Base-by-base conservation (phyloP, 2,797 vertebrate species). In the Schizopygopsis pylzovi region DNA sequence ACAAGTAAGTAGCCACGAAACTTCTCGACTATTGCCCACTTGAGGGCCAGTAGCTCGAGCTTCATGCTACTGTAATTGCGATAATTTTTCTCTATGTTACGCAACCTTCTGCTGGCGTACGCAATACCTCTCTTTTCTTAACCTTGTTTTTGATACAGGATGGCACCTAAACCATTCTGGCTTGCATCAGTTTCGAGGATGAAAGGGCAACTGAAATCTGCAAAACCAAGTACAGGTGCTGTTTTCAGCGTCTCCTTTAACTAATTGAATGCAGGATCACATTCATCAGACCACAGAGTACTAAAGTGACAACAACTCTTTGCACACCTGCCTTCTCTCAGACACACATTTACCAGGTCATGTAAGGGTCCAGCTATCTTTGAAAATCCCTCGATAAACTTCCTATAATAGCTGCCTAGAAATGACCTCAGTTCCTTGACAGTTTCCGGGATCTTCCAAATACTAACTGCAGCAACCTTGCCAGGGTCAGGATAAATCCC, bases 401-500 rank as follows among this genome's bases (percentile, higher is more conserved):
- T 6, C 9, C 83, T 67, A 15, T 78, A 84, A 33, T 33, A 33
- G 22, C 25, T 65, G 12, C 49, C 75, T 4, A 84, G 45, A 25
- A 67, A 77, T 6, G 12, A 78, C n/a, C 61, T 78, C 20, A 85
- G 12, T 12, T 68, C 47, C 13, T 71, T 79, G 3, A 79, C 0
- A 3, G 47, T 79, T 11, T 28, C 15, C 28, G 49, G 45, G 3
- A n/a, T n/a, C 6, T 41, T 25, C 41, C 71, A 54, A 8, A 67
- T 20, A 1, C 43, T 77, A 4, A 84, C 59, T 6, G 13, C 43
- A 39, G 49, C 4, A 18, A 79, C 56, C 37, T 79, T 79, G 1
- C 18, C 77, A 1, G 37, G 77, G 39, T 79, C 77, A 79, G 77
- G 56, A 41, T 37, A 79, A 79, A 79, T 79, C 39, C 77, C 56